A percentile compares a stretch with the other conserved stretches of the same genome.
Evolutionary conservation across 2,113 vertebrate genomes (phyloP).

Genomic region (Engraulis encrasicolus): DNA sequence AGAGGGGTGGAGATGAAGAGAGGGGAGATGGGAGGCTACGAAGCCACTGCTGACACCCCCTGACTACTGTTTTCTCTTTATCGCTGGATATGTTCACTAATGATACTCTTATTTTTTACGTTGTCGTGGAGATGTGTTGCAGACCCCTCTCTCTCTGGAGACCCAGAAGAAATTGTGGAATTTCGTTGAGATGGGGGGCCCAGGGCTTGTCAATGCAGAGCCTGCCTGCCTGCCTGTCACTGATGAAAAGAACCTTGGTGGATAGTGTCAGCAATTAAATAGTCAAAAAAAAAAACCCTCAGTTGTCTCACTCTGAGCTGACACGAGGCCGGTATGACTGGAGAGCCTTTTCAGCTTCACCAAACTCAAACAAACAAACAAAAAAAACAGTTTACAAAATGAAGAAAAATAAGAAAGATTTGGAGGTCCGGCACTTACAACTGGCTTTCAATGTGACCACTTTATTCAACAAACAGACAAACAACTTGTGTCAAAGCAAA

Average conservation of each 20-base stretch:
- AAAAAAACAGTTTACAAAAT: too few relatives aligned
- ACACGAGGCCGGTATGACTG: background rate
- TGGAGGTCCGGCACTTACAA: background rate
- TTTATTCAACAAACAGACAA: background rate
- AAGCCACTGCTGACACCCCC: slow-evolving; percentile 20
- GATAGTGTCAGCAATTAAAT: background rate
- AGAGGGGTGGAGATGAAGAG: background rate
- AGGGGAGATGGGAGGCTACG: background rate
- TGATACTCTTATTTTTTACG: background rate
- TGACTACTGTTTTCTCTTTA: slow-evolving; percentile 1
- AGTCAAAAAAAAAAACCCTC: too few relatives aligned
- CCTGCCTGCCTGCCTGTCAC: slow-evolving; percentile 7
- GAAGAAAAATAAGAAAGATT: too few relatives aligned
- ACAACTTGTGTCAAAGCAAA: background rate
- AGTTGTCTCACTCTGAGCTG: background rate
- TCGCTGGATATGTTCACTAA: background rate
- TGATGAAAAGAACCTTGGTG: background rate
- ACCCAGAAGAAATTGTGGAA: background rate
- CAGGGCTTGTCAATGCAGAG: slow-evolving; percentile 1
- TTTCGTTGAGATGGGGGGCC: too few relatives aligned
- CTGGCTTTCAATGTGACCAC: background rate
- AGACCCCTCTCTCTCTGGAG: background rate
- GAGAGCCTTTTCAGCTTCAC: background rate
- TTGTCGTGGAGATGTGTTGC: background rate
- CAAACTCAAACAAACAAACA: background rate